phyloP scores from a whole-genome alignment of 2,888 invertebrate genomes.

The Pilophorus perplexus region DNA sequence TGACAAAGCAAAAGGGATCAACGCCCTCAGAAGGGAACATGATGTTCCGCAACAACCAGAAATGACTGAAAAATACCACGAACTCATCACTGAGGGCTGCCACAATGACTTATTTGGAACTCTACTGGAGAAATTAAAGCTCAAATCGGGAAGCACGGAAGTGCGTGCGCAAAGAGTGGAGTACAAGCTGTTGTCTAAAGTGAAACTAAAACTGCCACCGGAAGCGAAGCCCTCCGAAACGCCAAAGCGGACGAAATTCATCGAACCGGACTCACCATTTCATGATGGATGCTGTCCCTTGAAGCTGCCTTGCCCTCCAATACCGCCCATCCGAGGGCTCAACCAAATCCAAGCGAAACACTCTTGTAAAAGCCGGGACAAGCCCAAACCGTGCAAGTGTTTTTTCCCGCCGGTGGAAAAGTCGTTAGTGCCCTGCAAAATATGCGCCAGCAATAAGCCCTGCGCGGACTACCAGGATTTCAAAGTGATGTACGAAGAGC shows the following conservation, averaged over 20 bases:
- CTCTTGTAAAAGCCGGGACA: neutral
- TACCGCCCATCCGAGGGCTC: neutral
- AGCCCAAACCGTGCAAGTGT: no score
- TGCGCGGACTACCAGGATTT: neutral
- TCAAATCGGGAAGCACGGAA: no score
- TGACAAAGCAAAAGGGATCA: slow-evolving; percentile 14
- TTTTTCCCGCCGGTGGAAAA: neutral
- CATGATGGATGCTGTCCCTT: slow-evolving; percentile 1
- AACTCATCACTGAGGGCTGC: neutral
- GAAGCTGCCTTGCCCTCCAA: neutral
- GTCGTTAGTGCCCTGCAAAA: neutral
- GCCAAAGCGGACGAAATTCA: neutral
- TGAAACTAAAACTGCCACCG: neutral
- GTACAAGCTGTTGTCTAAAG: neutral
- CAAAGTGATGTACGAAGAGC: neutral
- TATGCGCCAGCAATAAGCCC: neutral
- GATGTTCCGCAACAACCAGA: neutral
- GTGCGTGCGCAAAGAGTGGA: neutral
- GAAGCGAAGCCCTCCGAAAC: neutral
- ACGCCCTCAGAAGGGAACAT: neutral
- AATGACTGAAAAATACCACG: neutral
- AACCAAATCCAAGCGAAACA: neutral
- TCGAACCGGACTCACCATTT: neutral
- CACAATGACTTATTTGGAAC: neutral
- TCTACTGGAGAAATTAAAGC: neutral